Conservation (phyloP, 2,888 invertebrate species). For the Orthosia gothica region DNA sequence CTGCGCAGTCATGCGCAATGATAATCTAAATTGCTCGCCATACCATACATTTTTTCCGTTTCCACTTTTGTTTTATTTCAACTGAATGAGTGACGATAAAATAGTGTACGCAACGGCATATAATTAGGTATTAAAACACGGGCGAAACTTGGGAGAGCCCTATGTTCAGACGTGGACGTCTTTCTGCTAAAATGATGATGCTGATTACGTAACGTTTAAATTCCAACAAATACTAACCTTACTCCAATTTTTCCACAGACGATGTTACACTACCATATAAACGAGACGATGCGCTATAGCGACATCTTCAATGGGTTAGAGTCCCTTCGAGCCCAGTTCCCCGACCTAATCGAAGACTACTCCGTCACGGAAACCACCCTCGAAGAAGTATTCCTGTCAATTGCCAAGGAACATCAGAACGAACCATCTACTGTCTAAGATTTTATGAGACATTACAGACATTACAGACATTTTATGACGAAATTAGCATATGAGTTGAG, state of each 20-base stretch:
- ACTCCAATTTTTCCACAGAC: slow-evolving; percentile 82
- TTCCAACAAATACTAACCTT: neutral
- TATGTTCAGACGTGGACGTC: neutral
- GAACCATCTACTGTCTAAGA: neutral
- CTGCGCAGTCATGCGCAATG: no score
- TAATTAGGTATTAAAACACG: no score
- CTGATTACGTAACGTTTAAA: neutral
- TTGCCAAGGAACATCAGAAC: slow-evolving; percentile 73
- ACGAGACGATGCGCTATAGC: slow-evolving; percentile 91
- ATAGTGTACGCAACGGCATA: no score
- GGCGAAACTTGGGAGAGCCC: no score
- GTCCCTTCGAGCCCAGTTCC: slow-evolving; percentile 81
- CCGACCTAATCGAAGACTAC: slow-evolving; percentile 93
- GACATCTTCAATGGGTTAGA: slow-evolving; percentile 93
- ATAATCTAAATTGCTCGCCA: no score
- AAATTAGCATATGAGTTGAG: no score
- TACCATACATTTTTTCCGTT: no score
- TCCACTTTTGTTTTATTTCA: no score
- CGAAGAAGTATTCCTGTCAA: slow-evolving; percentile 94
- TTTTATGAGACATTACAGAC: no score
- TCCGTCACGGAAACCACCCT: slow-evolving; percentile 95
- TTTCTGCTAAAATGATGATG: no score
- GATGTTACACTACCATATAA: slow-evolving; percentile 93
- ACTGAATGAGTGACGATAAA: no score
- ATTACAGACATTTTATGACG: no score